Base-by-base conservation (phyloP, 2,113 vertebrate species). In the Coreoperca whiteheadi region DNA sequence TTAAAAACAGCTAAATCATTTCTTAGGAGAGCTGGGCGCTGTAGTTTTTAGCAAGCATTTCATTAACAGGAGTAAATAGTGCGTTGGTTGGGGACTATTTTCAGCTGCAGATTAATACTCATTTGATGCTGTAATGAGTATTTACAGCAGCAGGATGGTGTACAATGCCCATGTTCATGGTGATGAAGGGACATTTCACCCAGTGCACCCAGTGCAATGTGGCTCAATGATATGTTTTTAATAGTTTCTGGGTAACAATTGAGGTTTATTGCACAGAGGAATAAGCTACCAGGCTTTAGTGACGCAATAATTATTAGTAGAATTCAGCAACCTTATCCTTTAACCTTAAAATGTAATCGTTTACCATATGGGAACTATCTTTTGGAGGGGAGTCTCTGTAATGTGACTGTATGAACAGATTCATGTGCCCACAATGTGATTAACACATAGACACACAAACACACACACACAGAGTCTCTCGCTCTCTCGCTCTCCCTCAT, bases 401-500 rank as follows among this genome's bases (percentile, higher is more conserved):
- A 86, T 78, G 64, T 80, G 43, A 60, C 68, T 61, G 48, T 70
- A 82, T 56, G 50, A 80, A 85, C 54, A 74, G 72, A 69, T 81
- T 80, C n/a, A 78, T 76, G 73, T 83, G 41, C 70, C 72, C 66
- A 76, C 72, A 77, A 61, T 89, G 71, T 85, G 75, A 85, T 86
- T 79, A 80, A 85, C 66, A 64, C 75, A 74, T 18, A 70, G 54
- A 48, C 53, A 50, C 64, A 39, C 63, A 37, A 32, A 28, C 60
- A 25, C 48, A 23, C 50, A 20, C 51, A 23, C 63, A 41, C 14
- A 15, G 1, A 46, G 3, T 51, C 81, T 65, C 76, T 64, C 63
- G 1, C 84, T 77, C 64, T 3, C 85, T 86, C 70, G 10, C 81
- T 78, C 90, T 89, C 84, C 82, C 89, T 93, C 85, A 60, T 92